A percentile compares a stretch with the other conserved stretches of the same genome.
Conservation (phyloP, 2,797 vertebrate species). For the Myripristis murdjan region DNA sequence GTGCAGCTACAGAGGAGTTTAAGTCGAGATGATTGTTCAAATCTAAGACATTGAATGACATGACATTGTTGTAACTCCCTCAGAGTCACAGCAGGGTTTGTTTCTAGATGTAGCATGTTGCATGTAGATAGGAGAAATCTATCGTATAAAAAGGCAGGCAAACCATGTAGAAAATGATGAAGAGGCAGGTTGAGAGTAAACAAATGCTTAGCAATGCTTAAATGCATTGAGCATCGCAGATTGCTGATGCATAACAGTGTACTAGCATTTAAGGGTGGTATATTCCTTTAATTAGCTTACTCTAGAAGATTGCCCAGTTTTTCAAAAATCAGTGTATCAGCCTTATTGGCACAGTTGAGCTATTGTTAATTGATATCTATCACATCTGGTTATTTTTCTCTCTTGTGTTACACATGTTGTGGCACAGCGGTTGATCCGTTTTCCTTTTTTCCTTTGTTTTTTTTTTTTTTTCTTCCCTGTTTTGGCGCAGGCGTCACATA, state of each 20-base stretch:
- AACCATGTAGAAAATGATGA: no score
- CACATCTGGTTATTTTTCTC: conserved; percentile 37
- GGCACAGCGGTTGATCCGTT: conserved; percentile 51
- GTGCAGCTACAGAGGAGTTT: no score
- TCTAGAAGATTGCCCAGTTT: conserved; percentile 20
- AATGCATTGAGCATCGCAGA: conserved; percentile 8
- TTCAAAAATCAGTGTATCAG: conserved; percentile 26
- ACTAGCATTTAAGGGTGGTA: not conserved
- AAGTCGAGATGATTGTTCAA: no score
- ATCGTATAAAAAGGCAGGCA: no score
- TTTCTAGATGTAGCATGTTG: no score
- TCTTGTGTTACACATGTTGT: conserved; percentile 58
- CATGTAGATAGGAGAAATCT: no score
- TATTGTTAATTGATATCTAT: conserved; percentile 44
- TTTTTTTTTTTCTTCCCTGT: conserved; percentile 72
- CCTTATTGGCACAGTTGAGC: conserved; percentile 36
- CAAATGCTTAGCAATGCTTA: no score
- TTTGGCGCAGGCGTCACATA: conserved; percentile 97
- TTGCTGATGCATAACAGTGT: not conserved
- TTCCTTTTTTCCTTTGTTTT: not conserved
- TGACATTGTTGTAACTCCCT: no score
- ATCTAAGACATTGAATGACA: no score
- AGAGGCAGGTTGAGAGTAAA: no score
- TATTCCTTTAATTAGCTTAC: not conserved
- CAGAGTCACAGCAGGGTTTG: no score